These are phyloP conservation scores for Leptodactylus fuscus DNA, from an alignment of 2,113 vertebrate species.

Conservation along the genomic window DNA sequence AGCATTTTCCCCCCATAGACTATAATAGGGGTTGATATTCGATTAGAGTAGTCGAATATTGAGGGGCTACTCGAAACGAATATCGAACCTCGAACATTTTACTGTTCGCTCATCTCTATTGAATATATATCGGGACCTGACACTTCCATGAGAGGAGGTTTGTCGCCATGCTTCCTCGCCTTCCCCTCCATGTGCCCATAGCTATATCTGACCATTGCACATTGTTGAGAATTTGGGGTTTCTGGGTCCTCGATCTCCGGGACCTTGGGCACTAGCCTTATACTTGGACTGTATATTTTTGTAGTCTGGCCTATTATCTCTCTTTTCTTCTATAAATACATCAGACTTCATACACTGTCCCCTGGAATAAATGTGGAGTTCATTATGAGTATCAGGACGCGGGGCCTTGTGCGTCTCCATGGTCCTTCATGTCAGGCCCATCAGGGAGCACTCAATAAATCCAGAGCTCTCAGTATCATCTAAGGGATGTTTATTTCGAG, in stretches of 20 bases:
- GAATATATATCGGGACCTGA: too few relatives aligned
- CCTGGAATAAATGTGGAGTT: conserved; percentile 10
- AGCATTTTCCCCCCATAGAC: too few relatives aligned
- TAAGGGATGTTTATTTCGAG: conserved; percentile 26
- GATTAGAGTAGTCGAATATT: too few relatives aligned
- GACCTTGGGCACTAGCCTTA: too few relatives aligned
- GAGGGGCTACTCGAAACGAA: too few relatives aligned
- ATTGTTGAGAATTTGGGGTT: not conserved
- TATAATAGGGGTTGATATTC: too few relatives aligned
- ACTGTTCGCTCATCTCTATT: too few relatives aligned
- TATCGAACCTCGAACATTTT: too few relatives aligned
- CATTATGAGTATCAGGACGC: not conserved
- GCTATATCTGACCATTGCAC: not conserved
- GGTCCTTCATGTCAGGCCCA: not conserved
- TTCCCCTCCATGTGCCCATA: too few relatives aligned
- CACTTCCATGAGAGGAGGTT: too few relatives aligned
- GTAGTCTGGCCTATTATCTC: not conserved
- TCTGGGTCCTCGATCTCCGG: too few relatives aligned
- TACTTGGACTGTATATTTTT: not conserved
- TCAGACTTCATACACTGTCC: not conserved
- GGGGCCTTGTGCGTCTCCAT: not conserved
- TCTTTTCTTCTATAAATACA: not conserved
- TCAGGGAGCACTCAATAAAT: conserved; percentile 45
- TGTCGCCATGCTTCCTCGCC: too few relatives aligned
- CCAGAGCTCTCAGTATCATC: conserved; percentile 9